Evolutionary conservation across 1,140 invertebrate species (phyloP).

Genomic region (Saxidomus purpurata): DNA sequence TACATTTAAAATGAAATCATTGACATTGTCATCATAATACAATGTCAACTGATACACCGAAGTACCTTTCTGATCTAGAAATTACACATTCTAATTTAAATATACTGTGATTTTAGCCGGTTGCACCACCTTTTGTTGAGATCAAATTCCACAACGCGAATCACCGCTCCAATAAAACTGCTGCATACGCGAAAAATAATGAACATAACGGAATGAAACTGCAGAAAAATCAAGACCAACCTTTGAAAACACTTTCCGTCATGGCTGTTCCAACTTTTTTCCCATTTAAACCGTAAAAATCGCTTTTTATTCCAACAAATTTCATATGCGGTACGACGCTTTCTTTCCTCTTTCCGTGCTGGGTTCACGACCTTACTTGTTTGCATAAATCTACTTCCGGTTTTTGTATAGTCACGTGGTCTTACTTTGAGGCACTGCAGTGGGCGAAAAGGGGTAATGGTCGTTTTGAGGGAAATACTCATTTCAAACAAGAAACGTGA

Average conservation of each 20-base stretch:
- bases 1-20: too few species aligned
- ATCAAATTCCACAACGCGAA: slow-evolving; percentile 10
- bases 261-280: slow-evolving; percentile 61
- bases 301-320: slow-evolving; percentile 50
- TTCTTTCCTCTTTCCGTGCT: slow-evolving; percentile 66
- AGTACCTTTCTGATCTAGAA: too few species aligned
- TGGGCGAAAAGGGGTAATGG: too few species aligned
- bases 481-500: too few species aligned
- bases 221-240: slow-evolving; percentile 60
- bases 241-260: slow-evolving; percentile 77
- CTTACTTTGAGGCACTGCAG: neutral
- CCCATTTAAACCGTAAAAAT: slow-evolving; percentile 1
- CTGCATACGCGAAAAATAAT: slow-evolving; percentile 67
- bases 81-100: too few species aligned
- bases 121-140: slow-evolving; percentile 34
- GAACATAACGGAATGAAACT: neutral
- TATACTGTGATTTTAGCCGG: neutral
- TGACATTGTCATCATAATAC: too few species aligned
- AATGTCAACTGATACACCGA: too few species aligned
- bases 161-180: slow-evolving; percentile 52
- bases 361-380: slow-evolving; percentile 71
- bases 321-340: slow-evolving; percentile 67
- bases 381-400: slow-evolving; percentile 70
- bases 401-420: slow-evolving; percentile 39
- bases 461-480: too few species aligned